Evolutionary conservation across 1,140 invertebrate genomes (phyloP).

Genomic region (Homalodisca vitripennis): DNA sequence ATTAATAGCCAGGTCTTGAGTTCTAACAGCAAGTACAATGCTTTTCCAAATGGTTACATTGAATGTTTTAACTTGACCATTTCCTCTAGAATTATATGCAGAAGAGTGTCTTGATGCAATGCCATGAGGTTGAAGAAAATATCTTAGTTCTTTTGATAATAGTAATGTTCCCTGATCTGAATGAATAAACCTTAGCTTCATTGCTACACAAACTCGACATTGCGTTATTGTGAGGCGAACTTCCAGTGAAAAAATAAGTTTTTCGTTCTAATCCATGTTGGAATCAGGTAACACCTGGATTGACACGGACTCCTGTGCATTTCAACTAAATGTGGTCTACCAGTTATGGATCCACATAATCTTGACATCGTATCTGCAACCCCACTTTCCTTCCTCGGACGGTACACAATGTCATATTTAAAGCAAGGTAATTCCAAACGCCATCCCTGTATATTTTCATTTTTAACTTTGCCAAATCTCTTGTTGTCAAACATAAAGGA

Average conservation of each 20-base stretch:
- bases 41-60: conserved; percentile 18
- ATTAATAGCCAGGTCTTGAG: not conserved
- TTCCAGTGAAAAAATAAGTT: conserved; percentile 22
- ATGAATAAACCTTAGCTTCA: not conserved
- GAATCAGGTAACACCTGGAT: conserved; percentile 10
- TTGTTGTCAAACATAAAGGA: too few relatives aligned
- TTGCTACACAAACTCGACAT: not conserved
- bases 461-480: too few relatives aligned
- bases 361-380: too few relatives aligned
- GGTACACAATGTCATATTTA: too few relatives aligned
- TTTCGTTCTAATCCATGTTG: not conserved
- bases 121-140: too few relatives aligned
- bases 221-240: not conserved
- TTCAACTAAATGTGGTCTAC: conserved; percentile 1
- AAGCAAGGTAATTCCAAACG: too few relatives aligned
- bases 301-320: conserved; percentile 5
- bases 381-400: too few relatives aligned
- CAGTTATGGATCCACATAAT: too few relatives aligned
- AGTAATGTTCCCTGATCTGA: not conserved
- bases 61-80: conserved; percentile 23
- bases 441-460: too few relatives aligned
- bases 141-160: not conserved
- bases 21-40: conserved; percentile 1
- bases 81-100: conserved; percentile 23
- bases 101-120: too few relatives aligned